Base-by-base conservation (phyloP, 1,140 invertebrate species). In the Hypothenemus hampei region DNA sequence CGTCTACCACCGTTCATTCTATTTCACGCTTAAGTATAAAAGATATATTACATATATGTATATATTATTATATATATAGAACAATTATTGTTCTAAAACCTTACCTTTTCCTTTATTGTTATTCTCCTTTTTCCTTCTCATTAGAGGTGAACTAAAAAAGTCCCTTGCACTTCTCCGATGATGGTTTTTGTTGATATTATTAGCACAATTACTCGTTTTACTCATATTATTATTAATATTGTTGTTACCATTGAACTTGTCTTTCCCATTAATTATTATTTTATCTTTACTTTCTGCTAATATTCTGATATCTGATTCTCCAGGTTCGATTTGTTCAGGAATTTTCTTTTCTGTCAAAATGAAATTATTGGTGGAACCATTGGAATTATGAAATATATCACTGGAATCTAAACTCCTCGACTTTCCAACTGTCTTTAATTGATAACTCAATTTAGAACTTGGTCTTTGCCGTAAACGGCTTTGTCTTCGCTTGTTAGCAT, bases 341-440 rank as follows among this genome's bases (percentile, higher is more conserved):
- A 57, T 57, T 19, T 57, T 29, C 19, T 57, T 45, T 24, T 57
- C 46, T 31, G 33, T 57, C 10, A 45, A 4, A n/a, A 52, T 29
- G 33, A 58, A 58, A n/a, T n/a, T n/a, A 41, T 23, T 58, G 18
- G 50, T 19, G 15, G 20, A 44, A 20, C 33, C 4, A 29, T 10
- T 40, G 6, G 47, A 22, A 48, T 37, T 59, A 26, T 57, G 57
- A 44, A 82, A 80, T 54, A 86, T 74, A 62, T 91, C 88, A 60
- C 85, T 87, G 0, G 87, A 91, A 68, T 92, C 89, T 8, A 91
- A 72, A 65, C 87, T 89, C 58, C 83, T 83, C 0, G 87, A 90
- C 67, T 91, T 91, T 0, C 88, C 88, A 60, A 84, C 87, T 51
- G 84, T 83, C 46, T 82, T 83, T 5, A 91, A 69, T 57, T 81